Evolutionary conservation across 2,888 invertebrate species (phyloP), one percentile per base, ranked within the genome.

Genomic region (Hermaeophaga mercurialis): DNA sequence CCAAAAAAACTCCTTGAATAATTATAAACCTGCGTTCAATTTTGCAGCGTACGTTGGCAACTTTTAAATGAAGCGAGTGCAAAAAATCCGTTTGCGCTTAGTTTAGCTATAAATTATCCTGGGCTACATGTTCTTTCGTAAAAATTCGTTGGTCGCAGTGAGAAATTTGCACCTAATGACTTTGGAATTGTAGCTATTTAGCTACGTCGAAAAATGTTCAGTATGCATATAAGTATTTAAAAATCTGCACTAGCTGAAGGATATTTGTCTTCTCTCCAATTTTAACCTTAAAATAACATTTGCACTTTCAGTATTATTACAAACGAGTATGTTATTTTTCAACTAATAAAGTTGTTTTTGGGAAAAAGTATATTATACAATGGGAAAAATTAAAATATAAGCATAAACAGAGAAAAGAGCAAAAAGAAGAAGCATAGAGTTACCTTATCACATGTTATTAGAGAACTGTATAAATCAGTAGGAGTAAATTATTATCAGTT

Each of bases 81-180:
- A 65, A 65, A 62, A 61, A 63, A 64, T 47, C 48, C 46, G 58
- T 63, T 62, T 54, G 47, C 59, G 60, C 59, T 55, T 62, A 63
- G 60, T 61, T 63, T 50, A 36, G 59, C 59, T 54, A 64, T 66
- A 63, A 59, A 64, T 66, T 64, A 60, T 54, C 39, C 56, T 33
- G 3, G 41, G 56, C 54, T 43, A 58, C 56, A 56, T 54, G 50
- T 50, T 56, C 24, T 22, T 50, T 28, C 47, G 48, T 52, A 58
- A 60, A 57, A 60, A 57, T 60, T 54, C 50, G 48, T 47, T 52
- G 39, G 50, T 34, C 45, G 38, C 48, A 48, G 53, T 50, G 61
- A 58, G 58, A 56, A 61, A 58, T 58, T 58, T 50, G 50, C 56
- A 59, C 61, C 56, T 58, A 61, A 58, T 61, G 58, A 59, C 58